A percentile compares a stretch with the other conserved stretches of the same genome.
Evolutionary conservation across 2,113 vertebrate genomes (phyloP).

Genomic region (Tetrao urogallus): DNA sequence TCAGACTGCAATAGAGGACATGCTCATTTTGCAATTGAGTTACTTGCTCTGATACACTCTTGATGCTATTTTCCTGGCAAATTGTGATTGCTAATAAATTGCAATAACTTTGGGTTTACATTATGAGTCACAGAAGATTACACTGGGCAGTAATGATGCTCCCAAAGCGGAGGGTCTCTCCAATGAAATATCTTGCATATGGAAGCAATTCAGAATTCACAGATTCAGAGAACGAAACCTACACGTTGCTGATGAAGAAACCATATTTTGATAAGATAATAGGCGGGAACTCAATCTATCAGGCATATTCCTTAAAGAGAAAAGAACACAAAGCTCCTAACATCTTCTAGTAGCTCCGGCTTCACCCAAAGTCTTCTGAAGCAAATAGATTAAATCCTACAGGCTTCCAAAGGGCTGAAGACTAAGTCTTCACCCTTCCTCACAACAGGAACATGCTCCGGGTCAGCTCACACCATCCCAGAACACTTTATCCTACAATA

Average conservation of each 20-base stretch:
- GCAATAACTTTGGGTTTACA: slow-evolving; percentile 73
- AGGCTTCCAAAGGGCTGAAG: background rate
- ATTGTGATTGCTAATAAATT: slow-evolving; percentile 74
- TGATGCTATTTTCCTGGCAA: slow-evolving; percentile 57
- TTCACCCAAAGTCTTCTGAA: background rate
- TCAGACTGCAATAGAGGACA: background rate
- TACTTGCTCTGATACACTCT: slow-evolving; percentile 4
- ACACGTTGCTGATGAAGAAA: slow-evolving; percentile 68
- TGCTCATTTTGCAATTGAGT: slow-evolving; percentile 18
- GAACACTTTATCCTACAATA: slow-evolving; percentile 68
- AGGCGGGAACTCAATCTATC: slow-evolving; percentile 1
- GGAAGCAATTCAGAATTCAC: slow-evolving; percentile 74
- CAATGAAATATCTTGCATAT: slow-evolving; percentile 72
- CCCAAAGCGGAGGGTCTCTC: slow-evolving; percentile 63
- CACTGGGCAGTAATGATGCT: slow-evolving; percentile 72
- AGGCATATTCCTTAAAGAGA: background rate
- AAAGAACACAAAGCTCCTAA: slow-evolving; percentile 26
- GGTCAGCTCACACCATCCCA: background rate
- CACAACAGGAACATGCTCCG: background rate
- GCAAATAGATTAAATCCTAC: background rate
- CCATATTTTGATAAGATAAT: slow-evolving; percentile 77
- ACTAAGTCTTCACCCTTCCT: slow-evolving; percentile 18
- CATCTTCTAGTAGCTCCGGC: background rate
- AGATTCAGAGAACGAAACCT: slow-evolving; percentile 57
- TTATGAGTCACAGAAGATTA: slow-evolving; percentile 73